Conservation (phyloP, 2,113 vertebrate species). For the rat (Rattus norvegicus) region DNA sequence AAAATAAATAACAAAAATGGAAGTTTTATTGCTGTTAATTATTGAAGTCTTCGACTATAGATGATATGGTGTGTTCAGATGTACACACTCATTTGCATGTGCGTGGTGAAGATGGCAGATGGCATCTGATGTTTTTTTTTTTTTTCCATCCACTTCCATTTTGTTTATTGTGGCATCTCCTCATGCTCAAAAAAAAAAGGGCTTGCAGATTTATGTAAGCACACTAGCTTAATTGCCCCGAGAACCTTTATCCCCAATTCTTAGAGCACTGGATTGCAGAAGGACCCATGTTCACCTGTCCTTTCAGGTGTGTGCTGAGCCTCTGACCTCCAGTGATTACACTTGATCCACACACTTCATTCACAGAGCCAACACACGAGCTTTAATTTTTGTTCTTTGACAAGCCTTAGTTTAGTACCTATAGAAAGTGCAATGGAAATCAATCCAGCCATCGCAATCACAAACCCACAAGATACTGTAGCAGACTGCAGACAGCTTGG, state of each 20-base stretch:
- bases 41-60: background rate
- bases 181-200: background rate
- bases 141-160: background rate
- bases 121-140: background rate
- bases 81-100: background rate
- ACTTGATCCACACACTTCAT: background rate
- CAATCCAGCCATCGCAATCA: background rate
- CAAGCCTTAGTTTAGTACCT: background rate
- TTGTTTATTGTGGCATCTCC: background rate
- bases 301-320: background rate
- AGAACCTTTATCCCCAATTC: background rate
- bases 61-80: background rate
- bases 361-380: background rate
- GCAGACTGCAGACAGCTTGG: background rate
- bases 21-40: no score
- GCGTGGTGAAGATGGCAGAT: no score
- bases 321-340: background rate
- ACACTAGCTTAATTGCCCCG: background rate
- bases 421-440: conserved; percentile 60
- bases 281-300: background rate
- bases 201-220: background rate
- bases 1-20: background rate
- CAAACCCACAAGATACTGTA: background rate
- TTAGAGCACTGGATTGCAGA: background rate
- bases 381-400: conserved; percentile 10